Evolutionary conservation across 2,888 invertebrate species (phyloP), one percentile per base, ranked within the genome.

Genomic region (Gandaritis pyraliata): DNA sequence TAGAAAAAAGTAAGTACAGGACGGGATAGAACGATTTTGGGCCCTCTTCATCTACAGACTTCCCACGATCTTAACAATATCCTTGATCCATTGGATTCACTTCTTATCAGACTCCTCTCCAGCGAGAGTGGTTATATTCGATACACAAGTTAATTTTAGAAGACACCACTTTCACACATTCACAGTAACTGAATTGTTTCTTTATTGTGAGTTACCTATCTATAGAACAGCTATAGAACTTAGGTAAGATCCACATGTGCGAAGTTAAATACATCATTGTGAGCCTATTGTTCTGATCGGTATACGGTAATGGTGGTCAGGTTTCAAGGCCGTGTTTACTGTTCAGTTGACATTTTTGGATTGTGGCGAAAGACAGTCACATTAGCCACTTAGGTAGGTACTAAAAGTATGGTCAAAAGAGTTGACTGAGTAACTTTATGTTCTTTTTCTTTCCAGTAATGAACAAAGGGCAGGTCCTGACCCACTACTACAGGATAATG

Each of bases 401-500:
- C n/a, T 23, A 23, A 23, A 3, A 23, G 6, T 23, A 23, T 23
- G 3, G 6, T 23, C 2, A 23, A 23, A 23, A 23, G 3, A 23
- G 6, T 23, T 23, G 23, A 23, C 23, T 23, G 23, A 2, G 6
- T 6, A 23, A 4, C 23, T 16, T 8, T 3, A 11, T 18, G 16
- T 15, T 38, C 23, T 55, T 50, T 57, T 59, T 55, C 43, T 72
- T 87, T 94, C 15, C 93, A 98, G 98, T 98, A 89, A 96, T 98
- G 81, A 95, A 97, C 90, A 99, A 99, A 88, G 98, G 99, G 13
- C 99, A 99, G 92, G 98, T 98, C 61, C 93, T 98, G 85, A 98
- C 98, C 13, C 97, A 98, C 87, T 99, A 98, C 93, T 98, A 97
- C 90, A 95, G 98, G 77, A 91, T 99, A 80, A 97, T 99, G 96